phyloP scores from a whole-genome alignment of 2,888 invertebrate species.

The Lampropteryx suffumata region DNA sequence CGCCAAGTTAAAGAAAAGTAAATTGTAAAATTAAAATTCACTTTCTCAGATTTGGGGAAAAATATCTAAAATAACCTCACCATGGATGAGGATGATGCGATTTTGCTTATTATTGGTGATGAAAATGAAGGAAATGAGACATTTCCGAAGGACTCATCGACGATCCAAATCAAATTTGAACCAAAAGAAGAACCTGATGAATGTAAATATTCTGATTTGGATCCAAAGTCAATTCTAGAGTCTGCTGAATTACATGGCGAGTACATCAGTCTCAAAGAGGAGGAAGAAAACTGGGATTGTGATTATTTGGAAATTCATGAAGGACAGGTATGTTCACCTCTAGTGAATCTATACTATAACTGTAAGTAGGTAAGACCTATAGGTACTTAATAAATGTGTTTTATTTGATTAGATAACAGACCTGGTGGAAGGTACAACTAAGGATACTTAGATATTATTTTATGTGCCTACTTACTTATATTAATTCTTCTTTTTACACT shows the following conservation, averaged over 20 bases:
- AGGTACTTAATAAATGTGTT: too few relatives aligned
- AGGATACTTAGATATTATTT: too few relatives aligned
- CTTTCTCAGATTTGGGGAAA: too few relatives aligned
- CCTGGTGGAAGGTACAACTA: too few relatives aligned
- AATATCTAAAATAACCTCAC: background rate
- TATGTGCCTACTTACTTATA: too few relatives aligned
- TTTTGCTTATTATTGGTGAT: constrained; percentile 50
- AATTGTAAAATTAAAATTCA: too few relatives aligned
- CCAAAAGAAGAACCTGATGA: constrained; percentile 33
- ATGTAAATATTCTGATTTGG: background rate
- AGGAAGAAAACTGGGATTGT: constrained; percentile 1
- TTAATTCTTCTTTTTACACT: too few relatives aligned
- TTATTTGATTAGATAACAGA: too few relatives aligned
- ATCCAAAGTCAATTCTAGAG: constrained; percentile 43
- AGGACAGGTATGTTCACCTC: background rate
- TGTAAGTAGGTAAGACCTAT: too few relatives aligned
- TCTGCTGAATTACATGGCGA: constrained; percentile 47
- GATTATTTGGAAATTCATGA: constrained; percentile 3
- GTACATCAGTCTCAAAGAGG: constrained; percentile 9
- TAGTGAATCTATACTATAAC: too few relatives aligned
- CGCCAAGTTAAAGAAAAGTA: too few relatives aligned
- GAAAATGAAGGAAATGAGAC: constrained; percentile 22
- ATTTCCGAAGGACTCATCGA: constrained; percentile 18
- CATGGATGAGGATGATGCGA: constrained; percentile 51
- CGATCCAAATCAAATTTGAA: constrained; percentile 39